These are phyloP conservation scores for Diprion similis DNA, from an alignment of 1,140 invertebrate species.

Conservation along the genomic window DNA sequence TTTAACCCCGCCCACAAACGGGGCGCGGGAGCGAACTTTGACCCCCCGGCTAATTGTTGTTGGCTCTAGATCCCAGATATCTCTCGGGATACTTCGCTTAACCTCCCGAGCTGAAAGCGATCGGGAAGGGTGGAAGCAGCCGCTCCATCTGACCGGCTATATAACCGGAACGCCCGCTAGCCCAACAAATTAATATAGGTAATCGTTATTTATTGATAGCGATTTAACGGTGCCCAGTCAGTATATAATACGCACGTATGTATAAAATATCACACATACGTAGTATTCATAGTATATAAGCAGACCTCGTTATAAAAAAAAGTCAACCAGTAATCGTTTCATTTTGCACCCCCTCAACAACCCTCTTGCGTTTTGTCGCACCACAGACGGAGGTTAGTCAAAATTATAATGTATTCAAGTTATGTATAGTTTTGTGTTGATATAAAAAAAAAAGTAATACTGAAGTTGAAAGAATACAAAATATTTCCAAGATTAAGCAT, in stretches of 20 bases:
- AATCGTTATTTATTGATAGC: conserved; percentile 1
- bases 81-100: conserved; percentile 14
- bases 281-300: too few species aligned
- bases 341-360: too few species aligned
- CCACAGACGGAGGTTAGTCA: too few species aligned
- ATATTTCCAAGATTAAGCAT: too few species aligned
- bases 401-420: too few species aligned
- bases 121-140: background rate
- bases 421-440: too few species aligned
- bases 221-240: background rate
- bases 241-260: background rate
- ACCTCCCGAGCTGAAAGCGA: conserved; percentile 13
- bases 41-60: conserved; percentile 61
- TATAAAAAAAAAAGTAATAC: too few species aligned
- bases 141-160: background rate
- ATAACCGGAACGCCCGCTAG: background rate
- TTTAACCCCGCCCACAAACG: conserved; percentile 42
- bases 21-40: conserved; percentile 53
- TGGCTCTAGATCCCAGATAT: conserved; percentile 59
- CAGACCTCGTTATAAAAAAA: too few species aligned
- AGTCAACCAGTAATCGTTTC: too few species aligned
- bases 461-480: too few species aligned
- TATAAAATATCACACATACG: background rate
- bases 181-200: conserved; percentile 3
- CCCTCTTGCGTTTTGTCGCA: too few species aligned